Conservation (phyloP, 2,888 invertebrate genomes). For the Andrena praecox region DNA sequence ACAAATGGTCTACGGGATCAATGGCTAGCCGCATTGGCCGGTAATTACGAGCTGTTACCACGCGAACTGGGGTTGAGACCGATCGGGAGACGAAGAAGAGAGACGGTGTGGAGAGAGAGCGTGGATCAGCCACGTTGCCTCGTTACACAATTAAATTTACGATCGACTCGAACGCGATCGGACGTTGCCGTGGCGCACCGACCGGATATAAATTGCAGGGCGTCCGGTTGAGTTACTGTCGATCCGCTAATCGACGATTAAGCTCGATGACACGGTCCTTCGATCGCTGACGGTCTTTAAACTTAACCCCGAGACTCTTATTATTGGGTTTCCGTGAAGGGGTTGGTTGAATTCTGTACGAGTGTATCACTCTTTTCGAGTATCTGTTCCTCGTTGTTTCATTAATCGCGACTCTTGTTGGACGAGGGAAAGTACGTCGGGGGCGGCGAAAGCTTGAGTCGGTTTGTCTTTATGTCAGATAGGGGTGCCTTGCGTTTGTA, state of each 20-base stretch:
- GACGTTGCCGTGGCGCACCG: slow-evolving; percentile 59
- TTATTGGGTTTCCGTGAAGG: not conserved
- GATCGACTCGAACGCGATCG: slow-evolving; percentile 76
- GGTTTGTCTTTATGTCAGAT: no score
- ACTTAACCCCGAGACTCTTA: slow-evolving; percentile 14
- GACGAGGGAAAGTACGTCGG: no score
- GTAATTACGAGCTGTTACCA: slow-evolving; percentile 73
- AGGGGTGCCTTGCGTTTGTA: no score
- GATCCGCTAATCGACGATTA: slow-evolving; percentile 64
- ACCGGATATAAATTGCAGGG: slow-evolving; percentile 66
- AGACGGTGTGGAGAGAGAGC: slow-evolving; percentile 34
- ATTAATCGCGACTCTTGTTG: not conserved
- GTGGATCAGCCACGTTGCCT: slow-evolving; percentile 73
- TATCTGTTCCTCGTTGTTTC: not conserved
- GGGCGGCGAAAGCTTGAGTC: no score
- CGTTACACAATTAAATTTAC: slow-evolving; percentile 81
- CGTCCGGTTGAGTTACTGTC: slow-evolving; percentile 58
- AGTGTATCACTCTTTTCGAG: no score
- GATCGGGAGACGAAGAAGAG: slow-evolving; percentile 33
- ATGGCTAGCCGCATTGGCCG: slow-evolving; percentile 65
- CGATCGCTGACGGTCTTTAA: slow-evolving; percentile 14
- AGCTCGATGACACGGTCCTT: slow-evolving; percentile 54
- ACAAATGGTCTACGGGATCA: slow-evolving; percentile 68
- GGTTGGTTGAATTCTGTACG: not conserved
- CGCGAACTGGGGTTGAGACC: slow-evolving; percentile 49